Evolutionary conservation across 2,888 invertebrate species (phyloP).

Genomic region (Mythimna albipuncta): DNA sequence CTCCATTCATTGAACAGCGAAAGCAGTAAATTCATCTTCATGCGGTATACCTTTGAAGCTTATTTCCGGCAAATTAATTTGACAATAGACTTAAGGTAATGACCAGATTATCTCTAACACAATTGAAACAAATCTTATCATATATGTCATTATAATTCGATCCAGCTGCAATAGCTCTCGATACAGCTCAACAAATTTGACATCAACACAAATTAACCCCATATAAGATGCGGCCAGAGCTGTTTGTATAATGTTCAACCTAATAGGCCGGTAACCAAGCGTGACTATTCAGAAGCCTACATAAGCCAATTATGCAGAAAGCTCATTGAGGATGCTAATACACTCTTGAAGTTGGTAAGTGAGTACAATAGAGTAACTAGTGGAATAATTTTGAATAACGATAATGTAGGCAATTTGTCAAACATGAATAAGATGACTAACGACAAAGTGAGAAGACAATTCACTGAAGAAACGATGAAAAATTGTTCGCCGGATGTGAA

Average conservation of each 20-base stretch:
- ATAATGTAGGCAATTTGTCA: conserved; percentile 42
- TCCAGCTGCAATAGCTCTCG: conserved; percentile 8
- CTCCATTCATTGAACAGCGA: conserved; percentile 36
- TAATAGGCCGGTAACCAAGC: conserved; percentile 28
- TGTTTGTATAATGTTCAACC: conserved; percentile 29
- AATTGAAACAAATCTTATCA: conserved; percentile 6
- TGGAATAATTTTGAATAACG: conserved; percentile 25
- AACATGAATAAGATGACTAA: conserved; percentile 5
- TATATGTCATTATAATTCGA: conserved; percentile 3
- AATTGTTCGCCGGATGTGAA: conserved; percentile 16
- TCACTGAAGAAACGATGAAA: conserved; percentile 26
- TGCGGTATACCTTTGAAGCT: conserved; percentile 7
- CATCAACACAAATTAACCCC: conserved; percentile 29
- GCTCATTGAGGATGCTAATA: conserved; percentile 43
- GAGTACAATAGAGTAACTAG: conserved; percentile 12
- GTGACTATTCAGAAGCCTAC: conserved; percentile 14
- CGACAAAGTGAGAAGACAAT: conserved; percentile 18
- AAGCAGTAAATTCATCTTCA: conserved; percentile 9
- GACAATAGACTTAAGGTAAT: conserved; percentile 1
- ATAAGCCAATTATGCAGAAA: conserved; percentile 40
- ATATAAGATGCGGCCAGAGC: conserved; percentile 16
- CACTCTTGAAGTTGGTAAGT: conserved; percentile 12
- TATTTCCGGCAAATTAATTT: conserved; percentile 26
- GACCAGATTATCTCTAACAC: conserved; percentile 9
- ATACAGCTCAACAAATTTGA: conserved; percentile 8